Percentiles rank a stretch among this genome's conserved stretches.
phyloP scores from a whole-genome alignment of 30 jellyfish, hydroid and myxozoan species.

The Catostylus mosaicus region DNA sequence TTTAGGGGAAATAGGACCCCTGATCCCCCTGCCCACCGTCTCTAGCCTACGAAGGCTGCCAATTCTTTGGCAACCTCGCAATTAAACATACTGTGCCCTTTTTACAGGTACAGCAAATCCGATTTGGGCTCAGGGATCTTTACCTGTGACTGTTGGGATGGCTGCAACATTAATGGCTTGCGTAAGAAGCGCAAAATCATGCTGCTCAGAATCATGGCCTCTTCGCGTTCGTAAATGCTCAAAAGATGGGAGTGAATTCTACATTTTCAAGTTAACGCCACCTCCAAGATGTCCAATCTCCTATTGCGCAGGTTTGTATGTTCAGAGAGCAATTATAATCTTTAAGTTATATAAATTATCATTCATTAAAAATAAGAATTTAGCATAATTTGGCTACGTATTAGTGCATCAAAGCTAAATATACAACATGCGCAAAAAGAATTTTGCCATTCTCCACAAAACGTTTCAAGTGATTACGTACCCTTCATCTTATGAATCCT shows the following conservation, averaged over 20 bases:
- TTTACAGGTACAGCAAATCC: no score
- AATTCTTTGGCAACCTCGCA: no score
- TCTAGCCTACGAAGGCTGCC: no score
- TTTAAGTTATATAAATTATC: no score
- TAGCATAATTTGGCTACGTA: background rate
- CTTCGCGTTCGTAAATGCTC: conserved; percentile 1
- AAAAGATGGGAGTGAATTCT: background rate
- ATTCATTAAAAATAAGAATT: background rate
- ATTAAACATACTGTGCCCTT: no score
- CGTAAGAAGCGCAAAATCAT: background rate
- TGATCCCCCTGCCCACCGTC: no score
- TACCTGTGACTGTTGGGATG: background rate
- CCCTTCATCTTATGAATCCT: background rate
- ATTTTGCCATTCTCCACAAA: background rate
- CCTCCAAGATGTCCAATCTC: conserved; percentile 24
- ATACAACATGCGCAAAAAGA: no score
- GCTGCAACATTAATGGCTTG: conserved; percentile 9
- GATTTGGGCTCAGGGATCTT: no score
- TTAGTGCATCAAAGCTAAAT: no score
- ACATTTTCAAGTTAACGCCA: background rate
- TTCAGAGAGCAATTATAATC: background rate
- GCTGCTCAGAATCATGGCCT: conserved; percentile 37
- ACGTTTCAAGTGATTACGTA: background rate
- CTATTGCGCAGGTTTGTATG: conserved; percentile 26
- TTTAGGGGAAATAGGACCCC: no score